Percentiles rank a stretch among this genome's conserved stretches.
Conservation (phyloP, 2,113 vertebrate genomes). For the Phalacrocorax aristotelis region DNA sequence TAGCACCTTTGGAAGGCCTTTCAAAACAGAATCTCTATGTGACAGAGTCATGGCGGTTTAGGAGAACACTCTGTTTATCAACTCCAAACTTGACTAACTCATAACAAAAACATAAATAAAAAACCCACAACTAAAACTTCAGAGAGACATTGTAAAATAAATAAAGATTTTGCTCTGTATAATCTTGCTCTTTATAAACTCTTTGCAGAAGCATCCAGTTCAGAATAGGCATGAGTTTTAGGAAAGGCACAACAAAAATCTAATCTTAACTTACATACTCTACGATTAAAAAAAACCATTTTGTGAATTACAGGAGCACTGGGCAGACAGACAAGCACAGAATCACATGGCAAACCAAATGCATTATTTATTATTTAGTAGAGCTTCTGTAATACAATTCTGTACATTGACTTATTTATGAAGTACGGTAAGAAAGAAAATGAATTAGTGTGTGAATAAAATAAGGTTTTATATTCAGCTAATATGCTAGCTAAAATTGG, state of each 20-base stretch:
- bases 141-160: neutral
- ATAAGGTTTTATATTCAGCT: neutral
- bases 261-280: neutral
- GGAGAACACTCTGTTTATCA: neutral
- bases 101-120: neutral
- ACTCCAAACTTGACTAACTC: neutral
- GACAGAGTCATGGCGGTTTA: neutral
- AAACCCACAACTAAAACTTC: neutral
- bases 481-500: neutral
- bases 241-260: neutral
- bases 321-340: neutral
- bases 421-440: neutral
- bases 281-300: neutral
- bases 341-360: neutral
- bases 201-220: neutral
- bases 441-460: neutral
- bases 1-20: neutral
- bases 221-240: neutral
- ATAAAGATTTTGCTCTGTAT: neutral
- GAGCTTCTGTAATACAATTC: conserved; percentile 40
- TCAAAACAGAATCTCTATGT: neutral
- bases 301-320: neutral
- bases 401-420: conserved; percentile 45
- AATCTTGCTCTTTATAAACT: neutral
- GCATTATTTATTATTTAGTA: conserved; percentile 50